These are phyloP conservation scores for Mythimna lalbum DNA, from an alignment of 2,888 invertebrate genomes.

Conservation along the genomic window DNA sequence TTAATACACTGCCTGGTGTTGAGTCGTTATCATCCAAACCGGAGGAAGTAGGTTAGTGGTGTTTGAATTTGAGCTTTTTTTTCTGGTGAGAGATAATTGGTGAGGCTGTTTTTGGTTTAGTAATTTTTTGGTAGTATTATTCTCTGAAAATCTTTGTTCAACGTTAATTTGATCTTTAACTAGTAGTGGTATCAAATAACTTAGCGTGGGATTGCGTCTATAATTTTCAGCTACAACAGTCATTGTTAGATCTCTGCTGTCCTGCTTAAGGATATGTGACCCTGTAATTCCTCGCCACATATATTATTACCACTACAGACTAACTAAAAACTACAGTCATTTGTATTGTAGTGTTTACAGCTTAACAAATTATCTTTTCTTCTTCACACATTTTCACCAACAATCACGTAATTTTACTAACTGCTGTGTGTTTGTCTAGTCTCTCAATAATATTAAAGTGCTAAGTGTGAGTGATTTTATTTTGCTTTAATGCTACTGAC, in stretches of 20 bases:
- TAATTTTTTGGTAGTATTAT: background rate
- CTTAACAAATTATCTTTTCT: background rate
- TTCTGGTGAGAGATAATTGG: constrained; percentile 21
- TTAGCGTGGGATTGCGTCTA: too few species aligned
- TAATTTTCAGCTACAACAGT: too few species aligned
- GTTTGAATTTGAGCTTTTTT: constrained; percentile 45
- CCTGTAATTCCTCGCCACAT: too few species aligned
- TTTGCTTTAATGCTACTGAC: too few species aligned
- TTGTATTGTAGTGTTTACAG: background rate
- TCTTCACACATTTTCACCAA: background rate
- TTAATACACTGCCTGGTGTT: constrained; percentile 61
- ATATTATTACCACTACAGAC: background rate
- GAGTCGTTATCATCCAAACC: constrained; percentile 44
- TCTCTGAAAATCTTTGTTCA: background rate
- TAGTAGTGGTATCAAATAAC: too few species aligned
- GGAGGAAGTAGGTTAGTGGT: constrained; percentile 43
- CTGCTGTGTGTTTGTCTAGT: background rate
- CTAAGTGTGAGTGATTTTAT: too few species aligned
- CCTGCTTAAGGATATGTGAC: too few species aligned
- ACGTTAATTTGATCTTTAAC: background rate
- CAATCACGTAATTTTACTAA: background rate
- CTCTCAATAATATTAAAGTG: background rate
- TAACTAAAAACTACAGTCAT: background rate
- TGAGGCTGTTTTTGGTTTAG: constrained; percentile 4
- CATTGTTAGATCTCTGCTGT: too few species aligned